phyloP scores from a whole-genome alignment of 2,888 invertebrate species.

The Metopia argyrocephala region DNA sequence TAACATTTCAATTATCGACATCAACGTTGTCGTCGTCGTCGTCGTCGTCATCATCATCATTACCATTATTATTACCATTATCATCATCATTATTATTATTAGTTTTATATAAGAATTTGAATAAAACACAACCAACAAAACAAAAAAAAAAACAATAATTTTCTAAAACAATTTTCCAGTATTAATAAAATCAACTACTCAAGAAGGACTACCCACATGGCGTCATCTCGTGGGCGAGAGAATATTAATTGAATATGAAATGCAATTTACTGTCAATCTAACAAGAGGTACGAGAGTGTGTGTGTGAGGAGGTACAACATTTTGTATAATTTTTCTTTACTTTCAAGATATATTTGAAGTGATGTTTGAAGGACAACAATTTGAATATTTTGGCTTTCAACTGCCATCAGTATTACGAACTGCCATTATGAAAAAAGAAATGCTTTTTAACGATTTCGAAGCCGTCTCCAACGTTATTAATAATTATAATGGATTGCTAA shows the following conservation, averaged over 20 bases:
- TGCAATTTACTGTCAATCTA: slow-evolving; percentile 85
- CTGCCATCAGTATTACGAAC: slow-evolving; percentile 80
- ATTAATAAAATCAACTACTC: slow-evolving; percentile 71
- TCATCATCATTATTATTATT: slow-evolving; percentile 19
- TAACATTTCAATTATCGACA: neutral
- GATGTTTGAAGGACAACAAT: slow-evolving; percentile 86
- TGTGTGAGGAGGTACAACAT: too few relatives aligned
- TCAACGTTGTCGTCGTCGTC: neutral
- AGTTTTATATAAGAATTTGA: slow-evolving; percentile 14
- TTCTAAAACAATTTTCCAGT: slow-evolving; percentile 68
- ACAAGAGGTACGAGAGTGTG: slow-evolving; percentile 67
- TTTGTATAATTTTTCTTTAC: neutral
- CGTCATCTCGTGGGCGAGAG: slow-evolving; percentile 84
- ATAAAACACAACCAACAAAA: slow-evolving; percentile 8
- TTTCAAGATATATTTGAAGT: slow-evolving; percentile 81
- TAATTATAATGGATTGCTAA: slow-evolving; percentile 83
- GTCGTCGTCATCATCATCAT: neutral
- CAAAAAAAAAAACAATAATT: neutral
- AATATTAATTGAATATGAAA: slow-evolving; percentile 83
- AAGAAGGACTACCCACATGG: slow-evolving; percentile 81
- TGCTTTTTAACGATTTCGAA: slow-evolving; percentile 83
- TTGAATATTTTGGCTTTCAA: slow-evolving; percentile 85
- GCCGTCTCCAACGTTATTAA: slow-evolving; percentile 81
- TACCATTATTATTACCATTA: slow-evolving; percentile 7
- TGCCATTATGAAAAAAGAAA: slow-evolving; percentile 79